phyloP scores from a whole-genome alignment of 1,140 invertebrate species.

The Pteromalus puparum region DNA sequence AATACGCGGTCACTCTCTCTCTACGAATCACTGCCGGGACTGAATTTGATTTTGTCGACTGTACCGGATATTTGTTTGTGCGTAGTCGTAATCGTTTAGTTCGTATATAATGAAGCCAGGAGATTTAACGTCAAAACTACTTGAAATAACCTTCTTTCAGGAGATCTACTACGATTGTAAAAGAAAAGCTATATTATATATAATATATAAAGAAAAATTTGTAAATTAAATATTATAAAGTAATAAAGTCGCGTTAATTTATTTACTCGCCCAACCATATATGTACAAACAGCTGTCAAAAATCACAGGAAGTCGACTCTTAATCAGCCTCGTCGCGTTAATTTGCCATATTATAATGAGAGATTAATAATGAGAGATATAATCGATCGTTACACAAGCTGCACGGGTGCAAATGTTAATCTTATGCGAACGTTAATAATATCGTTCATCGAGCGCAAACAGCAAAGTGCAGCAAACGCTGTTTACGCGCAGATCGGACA shows the following conservation, averaged over 20 bases:
- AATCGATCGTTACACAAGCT: no score
- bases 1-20: not conserved
- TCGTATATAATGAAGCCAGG: not conserved
- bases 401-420: not conserved
- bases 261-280: not conserved
- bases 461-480: not conserved
- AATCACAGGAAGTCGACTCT: no score
- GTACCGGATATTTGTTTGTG: conserved; percentile 16
- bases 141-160: conserved; percentile 15
- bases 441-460: not conserved
- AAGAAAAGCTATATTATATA: conserved; percentile 24
- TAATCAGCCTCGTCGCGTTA: no score
- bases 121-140: conserved; percentile 23
- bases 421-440: not conserved
- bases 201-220: conserved; percentile 47
- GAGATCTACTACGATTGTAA: conserved; percentile 22
- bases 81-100: not conserved
- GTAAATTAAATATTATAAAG: conserved; percentile 48
- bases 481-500: conserved; percentile 1
- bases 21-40: not conserved
- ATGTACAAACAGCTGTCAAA: no score
- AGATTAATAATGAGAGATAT: no score
- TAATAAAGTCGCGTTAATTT: conserved; percentile 12
- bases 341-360: no score
- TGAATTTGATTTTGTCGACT: conserved; percentile 25